Evolutionary conservation across 1,140 invertebrate species (phyloP).

Genomic region (Bombus cullumanus): DNA sequence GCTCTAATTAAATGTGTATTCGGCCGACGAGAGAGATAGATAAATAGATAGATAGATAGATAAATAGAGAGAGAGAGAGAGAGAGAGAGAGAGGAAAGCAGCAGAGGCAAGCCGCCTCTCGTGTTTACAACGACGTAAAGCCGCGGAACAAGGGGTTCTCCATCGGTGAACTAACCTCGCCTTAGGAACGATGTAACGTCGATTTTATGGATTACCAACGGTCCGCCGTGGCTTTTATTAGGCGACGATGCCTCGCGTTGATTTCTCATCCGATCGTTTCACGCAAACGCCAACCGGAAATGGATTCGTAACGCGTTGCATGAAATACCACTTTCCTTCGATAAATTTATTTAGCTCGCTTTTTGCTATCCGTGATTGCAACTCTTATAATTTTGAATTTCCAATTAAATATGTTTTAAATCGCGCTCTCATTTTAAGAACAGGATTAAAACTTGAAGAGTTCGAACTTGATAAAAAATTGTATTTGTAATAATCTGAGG

Average conservation of each 20-base stretch:
- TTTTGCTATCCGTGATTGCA: neutral
- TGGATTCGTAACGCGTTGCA: neutral
- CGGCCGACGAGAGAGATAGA: neutral
- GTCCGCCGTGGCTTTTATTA: constrained; percentile 1
- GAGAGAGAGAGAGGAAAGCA: neutral
- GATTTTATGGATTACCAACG: constrained; percentile 43
- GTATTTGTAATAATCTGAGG: too few relatives aligned
- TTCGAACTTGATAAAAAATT: too few relatives aligned
- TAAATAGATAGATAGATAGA: neutral
- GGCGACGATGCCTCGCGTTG: neutral
- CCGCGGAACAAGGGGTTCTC: constrained; percentile 25
- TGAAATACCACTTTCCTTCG: neutral
- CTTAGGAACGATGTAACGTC: constrained; percentile 32
- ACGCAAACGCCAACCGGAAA: neutral
- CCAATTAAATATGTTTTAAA: too few relatives aligned
- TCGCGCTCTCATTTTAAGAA: too few relatives aligned
- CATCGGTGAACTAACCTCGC: constrained; percentile 40
- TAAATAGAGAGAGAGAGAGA: too few relatives aligned
- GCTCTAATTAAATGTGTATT: constrained; percentile 68
- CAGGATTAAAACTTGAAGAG: neutral
- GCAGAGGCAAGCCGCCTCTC: neutral
- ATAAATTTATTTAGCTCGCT: neutral
- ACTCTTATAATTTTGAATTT: too few relatives aligned
- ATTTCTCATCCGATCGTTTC: neutral
- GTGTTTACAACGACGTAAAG: constrained; percentile 58